A percentile compares a stretch with the other conserved stretches of the same genome.
Evolutionary conservation across 2,113 vertebrate genomes (phyloP).

Genomic region (Notarius lentiginosus): DNA sequence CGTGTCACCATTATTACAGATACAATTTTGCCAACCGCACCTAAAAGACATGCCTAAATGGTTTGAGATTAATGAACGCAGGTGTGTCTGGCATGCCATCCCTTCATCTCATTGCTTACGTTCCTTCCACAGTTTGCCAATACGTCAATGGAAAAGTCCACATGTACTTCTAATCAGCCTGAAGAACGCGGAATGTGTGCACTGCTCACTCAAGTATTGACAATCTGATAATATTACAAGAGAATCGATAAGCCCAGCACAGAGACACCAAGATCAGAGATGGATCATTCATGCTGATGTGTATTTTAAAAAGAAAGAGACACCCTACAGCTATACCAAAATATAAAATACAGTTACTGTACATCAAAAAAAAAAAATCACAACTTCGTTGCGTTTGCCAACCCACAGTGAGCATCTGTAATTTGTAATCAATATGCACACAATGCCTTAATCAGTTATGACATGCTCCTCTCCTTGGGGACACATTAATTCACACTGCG

Average conservation of each 20-base stretch:
- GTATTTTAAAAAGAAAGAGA: background rate
- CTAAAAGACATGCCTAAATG: background rate
- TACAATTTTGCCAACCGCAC: background rate
- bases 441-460: conserved; percentile 68
- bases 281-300: background rate
- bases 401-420: background rate
- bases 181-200: background rate
- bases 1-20: background rate
- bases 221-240: background rate
- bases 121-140: background rate
- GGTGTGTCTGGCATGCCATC: background rate
- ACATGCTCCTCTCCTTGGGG: conserved; percentile 66
- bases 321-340: background rate
- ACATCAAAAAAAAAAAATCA: background rate
- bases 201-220: background rate
- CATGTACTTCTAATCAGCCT: background rate
- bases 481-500: conserved; percentile 68
- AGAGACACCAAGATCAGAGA: background rate
- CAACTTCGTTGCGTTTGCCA: background rate
- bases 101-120: background rate
- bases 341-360: background rate
- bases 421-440: conserved; percentile 44
- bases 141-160: background rate
- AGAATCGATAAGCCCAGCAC: background rate
- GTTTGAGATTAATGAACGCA: background rate